phyloP scores from a whole-genome alignment of 2,888 invertebrate species.

The Gortyna flavago region DNA sequence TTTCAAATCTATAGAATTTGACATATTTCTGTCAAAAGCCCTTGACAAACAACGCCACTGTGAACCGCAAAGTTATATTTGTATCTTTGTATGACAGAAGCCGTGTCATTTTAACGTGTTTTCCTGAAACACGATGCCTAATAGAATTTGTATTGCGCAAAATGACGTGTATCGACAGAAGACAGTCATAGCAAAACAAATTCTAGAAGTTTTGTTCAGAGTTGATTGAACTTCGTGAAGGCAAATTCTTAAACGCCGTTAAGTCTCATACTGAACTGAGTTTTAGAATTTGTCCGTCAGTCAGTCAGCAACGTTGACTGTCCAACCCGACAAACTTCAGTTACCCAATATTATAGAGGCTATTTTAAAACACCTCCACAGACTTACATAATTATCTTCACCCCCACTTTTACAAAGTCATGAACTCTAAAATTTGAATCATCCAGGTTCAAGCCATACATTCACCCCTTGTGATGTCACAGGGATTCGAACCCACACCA shows the following conservation, averaged over 20 bases:
- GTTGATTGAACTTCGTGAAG: conserved; percentile 29
- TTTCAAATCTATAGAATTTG: not conserved
- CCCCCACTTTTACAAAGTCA: conserved; percentile 14
- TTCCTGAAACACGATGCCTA: conserved; percentile 21
- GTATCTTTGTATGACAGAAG: not conserved
- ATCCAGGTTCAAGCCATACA: conserved; percentile 52
- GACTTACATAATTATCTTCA: not conserved
- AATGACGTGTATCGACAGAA: not conserved
- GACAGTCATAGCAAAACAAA: conserved; percentile 9
- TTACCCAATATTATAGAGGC: not conserved
- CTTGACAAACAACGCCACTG: not conserved
- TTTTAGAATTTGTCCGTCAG: not conserved
- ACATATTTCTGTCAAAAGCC: not conserved
- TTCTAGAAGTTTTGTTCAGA: conserved; percentile 24
- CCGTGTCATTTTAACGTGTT: not conserved
- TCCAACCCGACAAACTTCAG: conserved; percentile 1
- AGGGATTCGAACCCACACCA: conserved; percentile 63
- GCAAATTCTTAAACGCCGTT: not conserved
- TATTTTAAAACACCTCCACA: conserved; percentile 20
- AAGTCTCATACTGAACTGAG: not conserved
- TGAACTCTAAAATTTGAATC: conserved; percentile 43
- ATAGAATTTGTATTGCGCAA: conserved; percentile 16
- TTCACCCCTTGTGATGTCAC: conserved; percentile 61
- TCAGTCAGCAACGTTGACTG: not conserved
- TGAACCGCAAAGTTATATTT: not conserved